Evolutionary conservation across 2,888 invertebrate genomes (phyloP), one percentile per base, ranked within the genome.

Genomic region (Tryphoninae sp.): DNA sequence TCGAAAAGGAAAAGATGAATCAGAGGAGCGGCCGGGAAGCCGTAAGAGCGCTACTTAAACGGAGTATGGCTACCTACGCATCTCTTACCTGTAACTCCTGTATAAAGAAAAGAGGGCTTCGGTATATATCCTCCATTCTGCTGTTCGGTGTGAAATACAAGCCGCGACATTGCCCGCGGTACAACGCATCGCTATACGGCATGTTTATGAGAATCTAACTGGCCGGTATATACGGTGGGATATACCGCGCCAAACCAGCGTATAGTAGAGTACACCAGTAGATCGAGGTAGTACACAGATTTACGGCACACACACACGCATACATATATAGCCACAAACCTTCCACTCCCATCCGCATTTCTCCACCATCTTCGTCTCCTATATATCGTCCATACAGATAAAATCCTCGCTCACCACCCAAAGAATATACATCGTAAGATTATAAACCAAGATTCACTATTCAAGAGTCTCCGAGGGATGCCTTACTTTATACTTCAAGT

Each of bases 81-180:
- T 65, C 62, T 73, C 69, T 72, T 16, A 16, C 13, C 49, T 72
- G 45, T 62, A 68, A 79, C 81, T 81, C 45, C 65, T 45, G 65
- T 67, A 58, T 67, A 77, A 53, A 74, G 78, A 78, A 81, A 59
- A 81, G 78, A 68, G 64, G 80, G 76, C 42, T 68, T 77, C 71
- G 76, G 80, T 83, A 58, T 67, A 33, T 33, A 83, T 77, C 68
- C 65, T 77, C 86, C 78, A 86, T 86, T 86, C 85, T 86, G 82
- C 86, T 86, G 86, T 85, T 85, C 85, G 83, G 85, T 78, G 86
- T 85, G 85, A 86, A 86, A 83, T 86, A 86, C 86, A 86, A 85
- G 86, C 84, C 80, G 81, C 85, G 82, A 81, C 81, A 84, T 85
- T 81, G 82, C 83, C 58, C 73, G 75, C 72, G 62, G 78, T 78